A percentile compares a stretch with the other conserved stretches of the same genome.
These are phyloP conservation scores for Tineola bisselliella DNA, from an alignment of 2,888 invertebrate species.

Conservation along the genomic window DNA sequence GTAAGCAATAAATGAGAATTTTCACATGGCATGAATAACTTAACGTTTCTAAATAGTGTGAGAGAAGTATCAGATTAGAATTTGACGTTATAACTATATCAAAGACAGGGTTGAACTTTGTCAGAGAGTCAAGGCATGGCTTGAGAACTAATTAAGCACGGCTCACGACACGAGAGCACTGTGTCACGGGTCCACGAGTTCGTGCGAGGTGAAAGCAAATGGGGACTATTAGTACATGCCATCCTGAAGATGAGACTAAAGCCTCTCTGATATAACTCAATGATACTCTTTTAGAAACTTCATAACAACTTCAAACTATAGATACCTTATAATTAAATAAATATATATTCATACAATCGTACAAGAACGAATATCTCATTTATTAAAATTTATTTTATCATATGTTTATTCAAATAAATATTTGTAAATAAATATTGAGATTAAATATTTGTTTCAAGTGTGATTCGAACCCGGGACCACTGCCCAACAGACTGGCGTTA, in stretches of 20 bases:
- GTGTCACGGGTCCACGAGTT: constrained; percentile 26
- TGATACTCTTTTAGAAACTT: not conserved
- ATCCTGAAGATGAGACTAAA: constrained; percentile 21
- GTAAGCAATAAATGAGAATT: too few relatives aligned
- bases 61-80: not conserved
- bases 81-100: constrained; percentile 7
- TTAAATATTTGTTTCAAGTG: too few relatives aligned
- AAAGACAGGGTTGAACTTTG: constrained; percentile 11
- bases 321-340: too few relatives aligned
- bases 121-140: constrained; percentile 20
- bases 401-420: too few relatives aligned
- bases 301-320: not conserved
- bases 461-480: too few relatives aligned
- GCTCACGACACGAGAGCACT: constrained; percentile 39
- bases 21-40: too few relatives aligned
- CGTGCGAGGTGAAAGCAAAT: constrained; percentile 38
- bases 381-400: too few relatives aligned
- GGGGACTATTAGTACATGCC: constrained; percentile 46
- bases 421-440: too few relatives aligned
- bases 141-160: constrained; percentile 44
- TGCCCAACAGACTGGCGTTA: too few relatives aligned
- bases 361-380: too few relatives aligned
- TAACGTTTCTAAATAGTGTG: too few relatives aligned
- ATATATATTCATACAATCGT: too few relatives aligned
- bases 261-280: not conserved